Evolutionary conservation across 2,888 invertebrate genomes (phyloP).

Genomic region (Antheraea assamensis): DNA sequence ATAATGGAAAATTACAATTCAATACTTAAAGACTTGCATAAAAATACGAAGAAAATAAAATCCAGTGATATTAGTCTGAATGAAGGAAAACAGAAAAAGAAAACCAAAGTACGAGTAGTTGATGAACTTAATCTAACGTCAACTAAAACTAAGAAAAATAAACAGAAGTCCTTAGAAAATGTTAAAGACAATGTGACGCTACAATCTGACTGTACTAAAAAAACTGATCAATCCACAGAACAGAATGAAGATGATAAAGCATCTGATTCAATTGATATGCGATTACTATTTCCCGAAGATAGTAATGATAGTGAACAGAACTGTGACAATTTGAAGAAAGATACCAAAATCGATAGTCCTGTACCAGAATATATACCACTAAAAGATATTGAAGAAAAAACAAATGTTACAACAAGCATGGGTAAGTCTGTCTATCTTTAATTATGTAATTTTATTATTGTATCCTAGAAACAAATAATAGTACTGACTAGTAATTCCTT

Average conservation of each 20-base stretch:
- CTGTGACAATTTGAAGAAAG: constrained; percentile 28
- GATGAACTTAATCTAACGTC: constrained; percentile 69
- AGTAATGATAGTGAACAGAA: constrained; percentile 55
- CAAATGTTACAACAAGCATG: constrained; percentile 47
- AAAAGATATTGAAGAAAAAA: constrained; percentile 58
- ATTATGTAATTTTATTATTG: background rate
- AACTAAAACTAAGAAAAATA: constrained; percentile 43
- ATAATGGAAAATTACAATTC: constrained; percentile 67
- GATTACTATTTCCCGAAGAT: constrained; percentile 67
- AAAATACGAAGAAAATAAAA: constrained; percentile 47
- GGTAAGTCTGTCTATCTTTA: constrained; percentile 42
- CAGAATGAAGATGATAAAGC: constrained; percentile 41
- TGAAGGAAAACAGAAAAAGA: constrained; percentile 54
- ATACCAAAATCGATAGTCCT: constrained; percentile 22
- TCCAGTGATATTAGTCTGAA: constrained; percentile 58
- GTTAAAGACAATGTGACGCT: constrained; percentile 23
- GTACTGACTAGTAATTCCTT: background rate
- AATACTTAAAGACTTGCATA: constrained; percentile 58
- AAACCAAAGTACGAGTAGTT: constrained; percentile 49
- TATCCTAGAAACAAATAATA: constrained; percentile 17
- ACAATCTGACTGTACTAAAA: constrained; percentile 31
- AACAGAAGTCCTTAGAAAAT: constrained; percentile 26
- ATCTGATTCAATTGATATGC: constrained; percentile 66
- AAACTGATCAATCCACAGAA: constrained; percentile 25
- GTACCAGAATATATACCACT: constrained; percentile 55